Percentiles rank a stretch among this genome's conserved stretches.
Evolutionary conservation across 2,797 vertebrate species (phyloP).

Genomic region (Pseudomugil gertrudae): DNA sequence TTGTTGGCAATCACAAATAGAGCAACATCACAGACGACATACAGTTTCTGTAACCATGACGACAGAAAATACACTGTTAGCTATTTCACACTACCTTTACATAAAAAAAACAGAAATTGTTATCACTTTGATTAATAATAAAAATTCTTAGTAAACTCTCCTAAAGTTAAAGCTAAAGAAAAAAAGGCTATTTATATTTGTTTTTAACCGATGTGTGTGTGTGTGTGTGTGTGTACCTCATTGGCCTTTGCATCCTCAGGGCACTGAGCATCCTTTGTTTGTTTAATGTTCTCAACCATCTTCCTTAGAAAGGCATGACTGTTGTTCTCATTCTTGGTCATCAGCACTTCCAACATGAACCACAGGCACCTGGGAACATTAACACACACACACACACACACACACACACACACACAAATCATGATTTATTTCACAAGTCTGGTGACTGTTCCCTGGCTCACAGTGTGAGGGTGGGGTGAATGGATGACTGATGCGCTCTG

Average conservation of each 20-base stretch:
- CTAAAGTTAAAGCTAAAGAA: neutral
- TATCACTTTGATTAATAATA: neutral
- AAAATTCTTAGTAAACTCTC: neutral
- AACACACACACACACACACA: neutral
- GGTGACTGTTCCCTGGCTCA: too few species aligned
- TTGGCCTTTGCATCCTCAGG: slow-evolving; percentile 96
- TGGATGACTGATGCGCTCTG: too few species aligned
- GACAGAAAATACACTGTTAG: slow-evolving; percentile 9
- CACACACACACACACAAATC: slow-evolving; percentile 11
- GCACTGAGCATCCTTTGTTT: slow-evolving; percentile 95
- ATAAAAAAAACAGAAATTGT: neutral
- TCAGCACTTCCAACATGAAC: slow-evolving; percentile 99
- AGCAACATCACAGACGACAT: slow-evolving; percentile 96
- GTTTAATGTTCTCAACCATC: slow-evolving; percentile 98
- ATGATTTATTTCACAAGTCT: neutral
- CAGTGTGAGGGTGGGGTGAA: too few species aligned
- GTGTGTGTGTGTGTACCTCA: slow-evolving; percentile 81
- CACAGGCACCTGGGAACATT: slow-evolving; percentile 89
- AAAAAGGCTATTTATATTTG: too few species aligned
- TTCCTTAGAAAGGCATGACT: slow-evolving; percentile 98
- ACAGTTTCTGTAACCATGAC: slow-evolving; percentile 88
- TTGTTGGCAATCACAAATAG: slow-evolving; percentile 98
- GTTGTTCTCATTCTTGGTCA: slow-evolving; percentile 99
- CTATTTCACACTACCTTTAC: neutral
- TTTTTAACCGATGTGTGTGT: neutral